phyloP scores from a whole-genome alignment of 2,797 vertebrate genomes.

The Pangasius sanitwongsei region DNA sequence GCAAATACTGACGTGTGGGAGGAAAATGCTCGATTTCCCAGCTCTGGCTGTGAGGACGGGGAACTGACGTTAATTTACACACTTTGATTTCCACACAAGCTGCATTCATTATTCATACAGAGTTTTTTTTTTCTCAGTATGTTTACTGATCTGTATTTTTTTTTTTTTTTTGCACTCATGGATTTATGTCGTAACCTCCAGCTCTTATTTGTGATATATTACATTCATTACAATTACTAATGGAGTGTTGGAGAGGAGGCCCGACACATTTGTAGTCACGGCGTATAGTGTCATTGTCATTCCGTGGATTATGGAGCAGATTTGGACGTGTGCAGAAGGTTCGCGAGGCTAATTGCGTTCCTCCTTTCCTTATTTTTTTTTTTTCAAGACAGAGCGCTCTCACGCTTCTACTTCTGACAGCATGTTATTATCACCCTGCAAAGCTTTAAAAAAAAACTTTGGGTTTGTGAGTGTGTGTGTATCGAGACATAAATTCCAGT shows the following conservation, averaged over 20 bases:
- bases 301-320: conserved; percentile 41
- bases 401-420: conserved; percentile 49
- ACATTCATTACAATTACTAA: conserved; percentile 62
- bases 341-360: conserved; percentile 55
- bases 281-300: conserved; percentile 51
- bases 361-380: conserved; percentile 20
- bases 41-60: conserved; percentile 49
- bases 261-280: conserved; percentile 55
- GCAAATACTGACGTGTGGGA: conserved; percentile 38
- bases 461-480: background rate
- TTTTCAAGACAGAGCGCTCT: conserved; percentile 40
- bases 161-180: conserved; percentile 26
- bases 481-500: conserved; percentile 34
- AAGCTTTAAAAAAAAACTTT: conserved; percentile 38
- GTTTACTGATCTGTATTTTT: conserved; percentile 52
- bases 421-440: conserved; percentile 44
- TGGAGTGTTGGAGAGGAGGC: conserved; percentile 53
- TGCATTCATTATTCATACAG: conserved; percentile 56
- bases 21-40: conserved; percentile 36
- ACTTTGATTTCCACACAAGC: conserved; percentile 56
- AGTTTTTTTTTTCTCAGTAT: conserved; percentile 34
- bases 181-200: conserved; percentile 61
- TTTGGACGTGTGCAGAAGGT: conserved; percentile 49
- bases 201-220: conserved; percentile 62
- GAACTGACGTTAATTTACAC: conserved; percentile 55